Evolutionary conservation across 2,888 invertebrate genomes (phyloP).

Genomic region (Balanococcus diminutus): DNA sequence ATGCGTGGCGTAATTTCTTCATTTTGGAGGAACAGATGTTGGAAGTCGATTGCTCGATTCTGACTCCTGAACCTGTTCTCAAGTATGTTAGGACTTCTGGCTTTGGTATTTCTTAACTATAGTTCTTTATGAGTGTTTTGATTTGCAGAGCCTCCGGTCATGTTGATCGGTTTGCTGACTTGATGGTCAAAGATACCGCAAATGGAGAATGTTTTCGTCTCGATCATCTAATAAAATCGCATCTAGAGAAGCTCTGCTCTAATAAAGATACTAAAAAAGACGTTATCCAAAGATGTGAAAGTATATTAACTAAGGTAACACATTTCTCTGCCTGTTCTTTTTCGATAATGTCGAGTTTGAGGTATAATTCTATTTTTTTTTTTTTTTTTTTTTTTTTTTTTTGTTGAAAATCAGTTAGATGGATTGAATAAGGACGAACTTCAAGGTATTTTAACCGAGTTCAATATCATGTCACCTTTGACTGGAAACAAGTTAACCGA

Average conservation of each 20-base stretch:
- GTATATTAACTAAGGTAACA: conserved; percentile 74
- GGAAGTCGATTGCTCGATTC: conserved; percentile 96
- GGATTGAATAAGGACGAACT: conserved; percentile 91
- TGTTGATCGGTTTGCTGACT: conserved; percentile 97
- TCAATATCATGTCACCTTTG: conserved; percentile 91
- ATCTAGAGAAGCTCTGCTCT: conserved; percentile 80
- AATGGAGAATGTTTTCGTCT: conserved; percentile 97
- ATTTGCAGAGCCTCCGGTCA: conserved; percentile 87
- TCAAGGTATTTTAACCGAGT: conserved; percentile 81
- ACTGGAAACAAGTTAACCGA: conserved; percentile 94
- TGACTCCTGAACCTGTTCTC: conserved; percentile 95
- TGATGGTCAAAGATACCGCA: conserved; percentile 97
- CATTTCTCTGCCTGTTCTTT: background rate
- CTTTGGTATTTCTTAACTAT: background rate
- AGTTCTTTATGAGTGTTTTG: background rate
- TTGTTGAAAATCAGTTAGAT: conserved; percentile 71
- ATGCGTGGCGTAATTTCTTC: conserved; percentile 93
- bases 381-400: conserved; percentile 18
- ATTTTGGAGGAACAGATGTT: conserved; percentile 98
- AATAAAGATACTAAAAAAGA: conserved; percentile 82
- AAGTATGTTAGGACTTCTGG: conserved; percentile 66
- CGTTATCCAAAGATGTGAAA: conserved; percentile 74
- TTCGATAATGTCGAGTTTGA: background rate
- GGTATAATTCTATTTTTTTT: too few species aligned
- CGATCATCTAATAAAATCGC: conserved; percentile 96